Conservation (phyloP, 2,888 invertebrate genomes). For the Smittia aterrima region DNA sequence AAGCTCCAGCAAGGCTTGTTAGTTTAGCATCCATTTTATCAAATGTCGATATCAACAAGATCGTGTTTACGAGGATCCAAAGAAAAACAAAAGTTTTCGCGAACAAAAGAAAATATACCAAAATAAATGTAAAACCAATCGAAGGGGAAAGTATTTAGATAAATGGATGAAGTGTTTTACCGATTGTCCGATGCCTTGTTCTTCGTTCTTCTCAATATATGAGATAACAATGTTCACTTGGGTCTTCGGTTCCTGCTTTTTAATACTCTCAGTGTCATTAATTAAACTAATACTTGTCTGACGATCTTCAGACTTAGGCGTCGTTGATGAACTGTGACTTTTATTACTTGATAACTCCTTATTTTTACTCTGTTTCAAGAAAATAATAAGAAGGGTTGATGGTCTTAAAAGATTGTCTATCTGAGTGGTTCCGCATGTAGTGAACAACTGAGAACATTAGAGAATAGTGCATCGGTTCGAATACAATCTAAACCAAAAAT, state of each 20-base stretch:
- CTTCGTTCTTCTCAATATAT: slow-evolving; percentile 36
- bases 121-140: slow-evolving; percentile 1
- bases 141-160: not conserved
- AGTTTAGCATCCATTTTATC: slow-evolving; percentile 38
- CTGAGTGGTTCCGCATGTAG: too few species aligned
- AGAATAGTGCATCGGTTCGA: too few species aligned
- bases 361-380: slow-evolving; percentile 34
- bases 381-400: not conserved
- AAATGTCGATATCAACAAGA: not conserved
- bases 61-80: too few species aligned
- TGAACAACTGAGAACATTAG: too few species aligned
- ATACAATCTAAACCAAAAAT: too few species aligned
- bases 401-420: not conserved
- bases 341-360: slow-evolving; percentile 34
- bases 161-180: not conserved
- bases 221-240: slow-evolving; percentile 41
- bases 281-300: slow-evolving; percentile 41
- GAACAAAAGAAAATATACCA: slow-evolving; percentile 25
- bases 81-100: not conserved
- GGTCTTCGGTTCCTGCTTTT: slow-evolving; percentile 37
- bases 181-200: slow-evolving; percentile 31
- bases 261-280: slow-evolving; percentile 41
- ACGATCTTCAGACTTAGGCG: slow-evolving; percentile 20
- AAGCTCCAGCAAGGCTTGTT: not conserved
- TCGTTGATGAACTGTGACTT: not conserved